Evolutionary conservation across 64 coral and sea anemone genomes (phyloP).

Genomic region (Anthopleura sola): DNA sequence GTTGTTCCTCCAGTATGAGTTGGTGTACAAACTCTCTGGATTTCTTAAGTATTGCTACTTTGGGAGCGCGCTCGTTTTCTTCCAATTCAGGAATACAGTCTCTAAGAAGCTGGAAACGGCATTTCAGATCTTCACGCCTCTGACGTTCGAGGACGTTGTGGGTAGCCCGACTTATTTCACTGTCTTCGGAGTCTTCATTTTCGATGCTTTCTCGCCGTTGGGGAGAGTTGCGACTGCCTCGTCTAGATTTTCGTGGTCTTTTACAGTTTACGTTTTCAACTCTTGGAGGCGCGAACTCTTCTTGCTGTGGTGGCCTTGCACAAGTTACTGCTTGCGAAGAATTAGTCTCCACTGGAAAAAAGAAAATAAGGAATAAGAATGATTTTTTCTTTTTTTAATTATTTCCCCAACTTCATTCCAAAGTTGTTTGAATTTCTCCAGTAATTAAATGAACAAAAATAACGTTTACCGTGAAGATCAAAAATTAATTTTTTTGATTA

Average conservation of each 20-base stretch:
- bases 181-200: conserved; percentile 94
- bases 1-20: conserved; percentile 75
- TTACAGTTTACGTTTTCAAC: conserved; percentile 38
- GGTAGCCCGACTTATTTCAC: conserved; percentile 91
- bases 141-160: conserved; percentile 93
- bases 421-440: background rate
- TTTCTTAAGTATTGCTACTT: conserved; percentile 98
- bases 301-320: conserved; percentile 16
- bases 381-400: background rate
- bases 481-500: background rate
- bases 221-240: conserved; percentile 47
- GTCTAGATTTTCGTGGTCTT: conserved; percentile 61
- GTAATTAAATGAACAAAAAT: background rate
- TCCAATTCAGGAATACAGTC: conserved; percentile 91
- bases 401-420: background rate
- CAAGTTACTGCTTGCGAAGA: conserved; percentile 2
- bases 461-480: background rate
- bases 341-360: conserved; percentile 35
- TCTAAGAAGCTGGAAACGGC: conserved; percentile 83
- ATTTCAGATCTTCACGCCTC: conserved; percentile 92
- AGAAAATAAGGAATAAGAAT: background rate
- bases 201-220: conserved; percentile 53
- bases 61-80: conserved; percentile 95
- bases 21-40: conserved; percentile 88
- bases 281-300: conserved; percentile 70